Conservation (phyloP, 37 sponge, comb jelly and placozoan species). For the Diacarnus erythraeanus region DNA sequence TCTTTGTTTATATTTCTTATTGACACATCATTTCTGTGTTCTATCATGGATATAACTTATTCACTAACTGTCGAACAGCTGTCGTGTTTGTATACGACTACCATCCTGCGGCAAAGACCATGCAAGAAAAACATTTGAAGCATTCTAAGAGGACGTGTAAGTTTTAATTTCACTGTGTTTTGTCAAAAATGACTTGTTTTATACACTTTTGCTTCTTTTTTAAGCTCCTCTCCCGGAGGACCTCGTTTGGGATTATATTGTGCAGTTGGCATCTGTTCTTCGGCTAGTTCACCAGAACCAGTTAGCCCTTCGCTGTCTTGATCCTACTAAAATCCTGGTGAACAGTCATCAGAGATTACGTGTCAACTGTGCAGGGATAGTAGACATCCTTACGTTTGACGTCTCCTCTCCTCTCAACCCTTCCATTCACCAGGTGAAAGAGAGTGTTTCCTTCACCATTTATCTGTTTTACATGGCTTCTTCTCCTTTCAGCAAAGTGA, state of each 20-base stretch:
- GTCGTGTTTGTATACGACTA: constrained; percentile 84
- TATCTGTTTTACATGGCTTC: neutral
- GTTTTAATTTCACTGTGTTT: neutral
- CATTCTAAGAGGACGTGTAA: constrained; percentile 6
- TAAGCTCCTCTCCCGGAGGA: constrained; percentile 48
- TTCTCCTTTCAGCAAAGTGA: constrained; percentile 65
- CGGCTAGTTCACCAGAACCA: constrained; percentile 54
- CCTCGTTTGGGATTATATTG: constrained; percentile 79
- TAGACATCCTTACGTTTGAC: constrained; percentile 78
- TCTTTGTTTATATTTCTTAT: neutral
- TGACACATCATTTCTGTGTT: neutral
- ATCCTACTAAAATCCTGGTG: constrained; percentile 74
- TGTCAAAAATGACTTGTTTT: neutral
- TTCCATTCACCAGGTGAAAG: constrained; percentile 24
- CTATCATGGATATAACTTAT: too few species aligned
- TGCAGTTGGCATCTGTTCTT: constrained; percentile 79
- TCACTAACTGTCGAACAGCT: constrained; percentile 26
- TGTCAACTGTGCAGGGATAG: constrained; percentile 74
- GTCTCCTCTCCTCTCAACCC: constrained; percentile 6
- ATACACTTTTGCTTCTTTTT: neutral
- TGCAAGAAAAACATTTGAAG: constrained; percentile 48
- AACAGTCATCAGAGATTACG: constrained; percentile 51
- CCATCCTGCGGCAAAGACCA: constrained; percentile 78
- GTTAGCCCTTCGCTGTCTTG: constrained; percentile 68
- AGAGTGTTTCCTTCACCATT: neutral